phyloP scores from a whole-genome alignment of 2,797 vertebrate genomes.

The Sebastolobus alascanus region DNA sequence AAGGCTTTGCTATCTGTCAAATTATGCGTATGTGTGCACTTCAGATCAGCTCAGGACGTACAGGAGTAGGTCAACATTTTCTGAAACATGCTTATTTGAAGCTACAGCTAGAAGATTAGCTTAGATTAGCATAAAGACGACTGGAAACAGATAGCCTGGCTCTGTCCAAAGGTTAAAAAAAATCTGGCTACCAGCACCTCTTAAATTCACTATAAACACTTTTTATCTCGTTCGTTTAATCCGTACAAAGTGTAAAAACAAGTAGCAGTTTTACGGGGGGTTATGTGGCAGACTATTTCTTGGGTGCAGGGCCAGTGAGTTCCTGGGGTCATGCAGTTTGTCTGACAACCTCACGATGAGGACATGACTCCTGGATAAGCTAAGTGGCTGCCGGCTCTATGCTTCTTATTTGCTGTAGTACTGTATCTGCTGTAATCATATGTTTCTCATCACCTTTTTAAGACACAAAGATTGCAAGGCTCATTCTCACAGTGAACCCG shows the following conservation, averaged over 20 bases:
- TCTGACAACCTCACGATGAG: too few relatives aligned
- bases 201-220: neutral
- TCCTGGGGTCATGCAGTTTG: neutral
- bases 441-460: neutral
- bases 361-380: too few relatives aligned
- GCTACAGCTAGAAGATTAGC: neutral
- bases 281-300: neutral
- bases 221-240: neutral
- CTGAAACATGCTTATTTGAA: neutral
- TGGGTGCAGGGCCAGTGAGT: neutral
- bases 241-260: neutral
- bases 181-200: neutral
- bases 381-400: neutral
- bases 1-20: neutral
- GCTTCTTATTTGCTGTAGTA: neutral
- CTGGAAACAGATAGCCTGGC: neutral
- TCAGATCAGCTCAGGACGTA: neutral
- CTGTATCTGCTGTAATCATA: neutral
- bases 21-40: neutral
- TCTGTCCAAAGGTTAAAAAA: neutral
- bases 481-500: neutral
- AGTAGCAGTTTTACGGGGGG: neutral
- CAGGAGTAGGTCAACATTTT: neutral
- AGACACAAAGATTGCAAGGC: neutral
- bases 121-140: neutral